Evolutionary conservation across 1,140 invertebrate genomes (phyloP).

Genomic region (Dermatophagoides farinae): DNA sequence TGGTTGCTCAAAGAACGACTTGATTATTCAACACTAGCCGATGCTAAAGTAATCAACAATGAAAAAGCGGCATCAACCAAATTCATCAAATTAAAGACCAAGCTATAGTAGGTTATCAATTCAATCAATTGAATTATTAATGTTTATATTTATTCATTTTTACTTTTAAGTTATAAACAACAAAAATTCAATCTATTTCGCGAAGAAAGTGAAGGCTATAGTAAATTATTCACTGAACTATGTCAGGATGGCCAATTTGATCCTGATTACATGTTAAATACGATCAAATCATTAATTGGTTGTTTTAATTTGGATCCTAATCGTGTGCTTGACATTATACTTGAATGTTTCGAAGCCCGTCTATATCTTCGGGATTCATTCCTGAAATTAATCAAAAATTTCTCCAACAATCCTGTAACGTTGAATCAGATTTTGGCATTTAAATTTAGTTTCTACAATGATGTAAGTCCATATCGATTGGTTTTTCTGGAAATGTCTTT

Average conservation of each 20-base stretch:
- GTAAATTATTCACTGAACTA: conserved; percentile 88
- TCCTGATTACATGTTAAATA: conserved; percentile 45
- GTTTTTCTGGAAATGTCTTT: not conserved
- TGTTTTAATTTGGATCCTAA: conserved; percentile 98
- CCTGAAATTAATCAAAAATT: conserved; percentile 56
- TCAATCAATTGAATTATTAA: conserved; percentile 9
- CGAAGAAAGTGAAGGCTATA: conserved; percentile 97
- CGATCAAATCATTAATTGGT: conserved; percentile 80
- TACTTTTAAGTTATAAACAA: conserved; percentile 70
- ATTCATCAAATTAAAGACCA: conserved; percentile 94
- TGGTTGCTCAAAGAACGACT: conserved; percentile 70
- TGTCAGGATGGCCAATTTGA: conserved; percentile 54
- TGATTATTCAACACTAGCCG: conserved; percentile 77
- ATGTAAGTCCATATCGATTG: conserved; percentile 13
- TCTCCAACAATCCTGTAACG: conserved; percentile 51
- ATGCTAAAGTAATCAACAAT: conserved; percentile 73
- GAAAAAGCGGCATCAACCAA: conserved; percentile 74
- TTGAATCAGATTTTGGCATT: conserved; percentile 84
- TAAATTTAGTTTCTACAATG: conserved; percentile 61
- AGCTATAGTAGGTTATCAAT: conserved; percentile 65
- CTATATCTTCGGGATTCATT: conserved; percentile 42
- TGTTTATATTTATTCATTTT: not conserved
- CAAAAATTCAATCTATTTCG: conserved; percentile 94
- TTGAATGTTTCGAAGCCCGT: conserved; percentile 86
- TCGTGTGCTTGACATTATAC: conserved; percentile 79